phyloP scores from a whole-genome alignment of 2,113 vertebrate species.

The Henicopernis longicauda region DNA sequence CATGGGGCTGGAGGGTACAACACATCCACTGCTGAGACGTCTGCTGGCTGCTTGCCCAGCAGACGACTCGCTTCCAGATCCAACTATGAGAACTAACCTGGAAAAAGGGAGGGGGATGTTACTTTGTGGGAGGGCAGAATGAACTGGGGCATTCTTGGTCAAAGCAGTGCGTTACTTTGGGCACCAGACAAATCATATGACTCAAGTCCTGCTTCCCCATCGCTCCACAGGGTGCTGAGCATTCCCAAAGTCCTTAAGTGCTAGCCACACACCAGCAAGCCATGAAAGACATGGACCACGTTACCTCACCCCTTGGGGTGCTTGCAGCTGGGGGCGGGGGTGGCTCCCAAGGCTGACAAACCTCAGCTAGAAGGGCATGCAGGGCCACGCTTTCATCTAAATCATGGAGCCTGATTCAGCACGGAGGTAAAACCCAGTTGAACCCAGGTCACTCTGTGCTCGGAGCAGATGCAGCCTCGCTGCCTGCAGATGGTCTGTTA shows the following conservation, averaged over 20 bases:
- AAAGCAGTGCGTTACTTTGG: fast-evolving
- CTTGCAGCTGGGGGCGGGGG: fast-evolving
- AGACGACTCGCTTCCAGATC: not conserved
- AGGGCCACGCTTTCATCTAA: not conserved
- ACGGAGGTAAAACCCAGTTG: not conserved
- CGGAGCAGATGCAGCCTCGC: not conserved
- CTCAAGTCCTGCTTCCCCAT: not conserved
- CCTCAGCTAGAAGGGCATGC: not conserved
- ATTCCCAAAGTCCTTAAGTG: too few relatives aligned
- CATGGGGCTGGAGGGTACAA: not conserved
- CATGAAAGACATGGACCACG: fast-evolving
- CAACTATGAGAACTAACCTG: fast-evolving
- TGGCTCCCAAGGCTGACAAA: not conserved
- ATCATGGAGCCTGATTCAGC: not conserved
- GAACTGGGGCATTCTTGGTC: fast-evolving
- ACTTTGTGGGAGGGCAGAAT: not conserved
- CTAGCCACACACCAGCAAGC: not conserved
- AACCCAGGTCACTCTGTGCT: fast-evolving
- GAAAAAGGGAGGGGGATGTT: not conserved
- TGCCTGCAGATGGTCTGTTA: not conserved
- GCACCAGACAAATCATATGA: fast-evolving
- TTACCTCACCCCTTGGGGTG: too few relatives aligned
- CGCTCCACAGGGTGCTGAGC: not conserved
- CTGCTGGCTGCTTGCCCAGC: not conserved
- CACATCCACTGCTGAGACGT: not conserved